Base-by-base conservation (phyloP, 2,888 invertebrate genomes). In the Brassicogethes aeneus region DNA sequence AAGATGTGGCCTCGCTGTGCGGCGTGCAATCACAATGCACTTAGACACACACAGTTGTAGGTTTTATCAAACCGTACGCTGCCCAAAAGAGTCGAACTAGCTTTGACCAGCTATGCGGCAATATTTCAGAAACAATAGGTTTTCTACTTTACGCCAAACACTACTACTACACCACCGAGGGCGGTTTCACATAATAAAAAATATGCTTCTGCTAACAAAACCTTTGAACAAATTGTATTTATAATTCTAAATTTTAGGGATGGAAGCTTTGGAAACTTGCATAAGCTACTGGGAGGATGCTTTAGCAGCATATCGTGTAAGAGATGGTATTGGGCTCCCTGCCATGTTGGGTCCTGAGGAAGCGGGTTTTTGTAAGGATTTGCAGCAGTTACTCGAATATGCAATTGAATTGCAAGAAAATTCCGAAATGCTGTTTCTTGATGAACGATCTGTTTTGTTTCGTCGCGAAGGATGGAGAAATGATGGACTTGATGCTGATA, bases 201-300 rank as follows among this genome's bases (percentile, higher is more conserved):
- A n/a, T n/a, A n/a, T n/a, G n/a, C n/a, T n/a, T n/a, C n/a, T n/a
- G n/a, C n/a, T n/a, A n/a, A n/a, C n/a, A n/a, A n/a, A n/a, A n/a
- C n/a, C n/a, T n/a, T n/a, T n/a, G n/a, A n/a, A n/a, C n/a, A n/a
- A n/a, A n/a, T n/a, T n/a, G n/a, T n/a, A n/a, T n/a, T n/a, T n/a
- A n/a, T n/a, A 23, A 32, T 32, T 32, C 14, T 32, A 13, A 32
- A 8, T 60, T 59, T 1, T 66, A 86, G 91, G 93, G 29, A 85
- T 95, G 84, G 94, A 95, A 68, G 89, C 93, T 1, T 67, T 95
- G 53, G 92, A 92, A 60, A 85, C 86, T 13, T 90, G 91, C 46
- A 86, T 95, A 51, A 87, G 85, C 62, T 90, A 86, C 64, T 95
- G 94, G 94, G 94, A 96, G 68, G 93, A 95, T 68, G 93, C 94